Evolutionary conservation across 2,888 invertebrate genomes (phyloP), one percentile per base, ranked within the genome.

Genomic region (Minunthozetes semirufus): DNA sequence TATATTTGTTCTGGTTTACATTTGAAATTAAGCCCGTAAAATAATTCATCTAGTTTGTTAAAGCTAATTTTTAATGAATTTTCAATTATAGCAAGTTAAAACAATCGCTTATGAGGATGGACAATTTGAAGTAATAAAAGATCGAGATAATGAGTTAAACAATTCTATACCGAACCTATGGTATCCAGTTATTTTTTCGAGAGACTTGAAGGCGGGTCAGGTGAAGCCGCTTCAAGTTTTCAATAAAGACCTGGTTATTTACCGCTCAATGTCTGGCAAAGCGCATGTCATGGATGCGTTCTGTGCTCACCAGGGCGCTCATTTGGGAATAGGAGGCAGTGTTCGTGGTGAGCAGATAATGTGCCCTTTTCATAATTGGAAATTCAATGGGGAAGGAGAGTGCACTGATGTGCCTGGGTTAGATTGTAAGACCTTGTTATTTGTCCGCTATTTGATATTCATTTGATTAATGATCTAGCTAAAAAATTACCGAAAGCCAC

Each of bases 351-450:
- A 90, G 80, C 91, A 91, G 79, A 87, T 94, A 9, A 89, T 90
- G 80, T 94, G 94, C 80, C 94, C 94, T 0, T 94, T 94, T 83
- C 94, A 94, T 80, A 89, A 89, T 74, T 94, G 94, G 94, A 84
- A 85, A 73, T 94, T 94, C 81, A 86, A 87, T 5, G 91, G 89
- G 0, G 82, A 89, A 77, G 94, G 94, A 0, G 83, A 84, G 48
- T 92, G 93, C 79, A 85, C 87, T 0, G 84, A 86, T 68, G 89
- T 93, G n/a, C 93, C 94, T 0, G 90, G 90, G 11, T 63, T 38
- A 25, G 6, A 72, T 6, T 59, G 72, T 71, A 72, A 33, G n/a
- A n/a, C n/a, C n/a, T n/a, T n/a, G n/a, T n/a, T n/a, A n/a, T n/a
- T n/a, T n/a, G n/a, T n/a, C n/a, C n/a, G n/a, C n/a, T n/a, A n/a